Conservation (phyloP, 2,888 invertebrate species). For the Parasteatoda lunata region DNA sequence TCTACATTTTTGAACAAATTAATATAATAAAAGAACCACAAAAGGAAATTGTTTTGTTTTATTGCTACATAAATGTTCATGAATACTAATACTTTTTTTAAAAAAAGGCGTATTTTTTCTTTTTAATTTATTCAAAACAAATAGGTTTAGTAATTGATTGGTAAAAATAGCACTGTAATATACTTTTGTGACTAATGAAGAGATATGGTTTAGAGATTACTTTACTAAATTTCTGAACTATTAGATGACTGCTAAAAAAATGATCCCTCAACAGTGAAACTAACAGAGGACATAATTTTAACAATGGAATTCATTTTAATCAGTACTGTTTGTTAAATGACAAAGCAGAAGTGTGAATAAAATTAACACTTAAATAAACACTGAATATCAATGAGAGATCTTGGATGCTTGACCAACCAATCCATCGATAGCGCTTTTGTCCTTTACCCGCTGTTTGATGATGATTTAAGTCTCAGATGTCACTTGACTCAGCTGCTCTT, state of each 20-base stretch:
- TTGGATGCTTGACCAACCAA: conserved; percentile 30
- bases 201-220: conserved; percentile 54
- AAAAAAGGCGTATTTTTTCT: conserved; percentile 19
- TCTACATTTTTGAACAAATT: conserved; percentile 46
- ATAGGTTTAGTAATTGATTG: conserved; percentile 61
- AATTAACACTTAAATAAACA: conserved; percentile 44
- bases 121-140: conserved; percentile 60
- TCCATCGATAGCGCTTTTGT: conserved; percentile 21
- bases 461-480: conserved; percentile 4
- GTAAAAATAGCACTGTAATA: conserved; percentile 64
- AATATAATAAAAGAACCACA: conserved; percentile 1
- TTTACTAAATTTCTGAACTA: conserved; percentile 14
- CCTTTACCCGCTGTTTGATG: conserved; percentile 44
- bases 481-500: conserved; percentile 10
- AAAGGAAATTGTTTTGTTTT: conserved; percentile 51
- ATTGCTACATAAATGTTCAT: conserved; percentile 65
- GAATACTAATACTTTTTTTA: conserved; percentile 21
- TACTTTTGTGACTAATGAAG: conserved; percentile 34
- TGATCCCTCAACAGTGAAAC: conserved; percentile 32
- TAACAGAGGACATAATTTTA: conserved; percentile 52
- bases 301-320: conserved; percentile 34
- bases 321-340: conserved; percentile 48
- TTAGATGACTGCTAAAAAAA: conserved; percentile 48
- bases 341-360: conserved; percentile 41
- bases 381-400: conserved; percentile 39